A percentile compares a stretch with the other conserved stretches of the same genome.
These are phyloP conservation scores for Pogonomyrmex barbatus DNA, from an alignment of 1,140 invertebrate species.

Conservation along the genomic window DNA sequence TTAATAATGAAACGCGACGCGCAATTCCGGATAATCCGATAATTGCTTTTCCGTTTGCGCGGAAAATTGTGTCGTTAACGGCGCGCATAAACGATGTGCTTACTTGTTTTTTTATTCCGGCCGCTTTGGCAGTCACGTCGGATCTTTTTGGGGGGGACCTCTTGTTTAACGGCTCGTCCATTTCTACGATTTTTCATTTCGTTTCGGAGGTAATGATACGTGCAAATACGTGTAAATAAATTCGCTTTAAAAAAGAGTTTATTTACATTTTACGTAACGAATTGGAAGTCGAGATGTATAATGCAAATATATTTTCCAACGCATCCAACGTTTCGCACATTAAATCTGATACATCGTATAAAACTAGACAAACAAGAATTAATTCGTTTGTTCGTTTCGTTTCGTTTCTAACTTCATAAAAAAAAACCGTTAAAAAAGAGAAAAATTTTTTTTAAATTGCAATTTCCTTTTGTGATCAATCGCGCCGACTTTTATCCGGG, in stretches of 20 bases:
- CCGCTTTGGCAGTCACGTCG: background rate
- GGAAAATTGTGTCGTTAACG: slow-evolving; percentile 46
- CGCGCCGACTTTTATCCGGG: background rate
- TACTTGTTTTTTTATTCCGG: slow-evolving; percentile 29
- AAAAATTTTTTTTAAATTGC: background rate
- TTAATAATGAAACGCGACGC: slow-evolving; percentile 49
- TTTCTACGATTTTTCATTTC: slow-evolving; percentile 2
- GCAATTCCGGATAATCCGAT: slow-evolving; percentile 46
- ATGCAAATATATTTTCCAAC: background rate
- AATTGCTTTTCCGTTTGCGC: slow-evolving; percentile 49
- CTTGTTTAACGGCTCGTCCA: background rate
- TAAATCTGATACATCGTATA: background rate
- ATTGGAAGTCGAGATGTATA: background rate
- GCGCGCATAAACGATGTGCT: background rate
- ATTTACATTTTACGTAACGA: background rate
- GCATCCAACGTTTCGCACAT: background rate
- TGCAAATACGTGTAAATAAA: background rate
- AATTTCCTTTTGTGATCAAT: background rate
- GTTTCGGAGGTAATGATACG: background rate
- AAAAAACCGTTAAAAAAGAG: no score
- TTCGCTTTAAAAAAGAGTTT: background rate
- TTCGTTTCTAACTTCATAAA: background rate
- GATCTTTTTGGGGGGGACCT: background rate
- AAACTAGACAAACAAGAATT: background rate
- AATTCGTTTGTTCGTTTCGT: background rate